Evolutionary conservation across 2,888 invertebrate genomes (phyloP).

Genomic region (Ichneumon xanthorius): DNA sequence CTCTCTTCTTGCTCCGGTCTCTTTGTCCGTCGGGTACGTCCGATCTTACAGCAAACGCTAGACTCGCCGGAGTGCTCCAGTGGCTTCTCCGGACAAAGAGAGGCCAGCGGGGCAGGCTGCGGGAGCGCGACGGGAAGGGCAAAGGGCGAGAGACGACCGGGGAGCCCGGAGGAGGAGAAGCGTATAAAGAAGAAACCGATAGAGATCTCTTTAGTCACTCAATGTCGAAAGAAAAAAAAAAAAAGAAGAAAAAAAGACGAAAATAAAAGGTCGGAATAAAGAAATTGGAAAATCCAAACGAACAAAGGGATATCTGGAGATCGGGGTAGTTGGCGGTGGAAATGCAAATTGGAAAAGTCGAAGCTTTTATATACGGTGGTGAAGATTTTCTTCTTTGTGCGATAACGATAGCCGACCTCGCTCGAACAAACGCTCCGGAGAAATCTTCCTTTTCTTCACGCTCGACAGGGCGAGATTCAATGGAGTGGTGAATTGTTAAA

Average conservation of each 20-base stretch:
- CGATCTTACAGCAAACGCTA: slow-evolving; percentile 37
- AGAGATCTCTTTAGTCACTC: slow-evolving; percentile 40
- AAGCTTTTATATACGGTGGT: not conserved
- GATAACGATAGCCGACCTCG: not conserved
- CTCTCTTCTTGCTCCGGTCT: slow-evolving; percentile 32
- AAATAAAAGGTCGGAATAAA: slow-evolving; percentile 59
- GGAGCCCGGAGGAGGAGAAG: slow-evolving; percentile 13
- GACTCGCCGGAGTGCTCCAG: slow-evolving; percentile 47
- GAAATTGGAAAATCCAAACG: slow-evolving; percentile 45
- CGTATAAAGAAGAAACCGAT: slow-evolving; percentile 17
- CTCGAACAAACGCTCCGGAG: not conserved
- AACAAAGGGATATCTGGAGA: slow-evolving; percentile 11
- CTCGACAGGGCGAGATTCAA: not conserved
- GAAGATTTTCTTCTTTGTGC: not conserved
- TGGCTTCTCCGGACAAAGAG: slow-evolving; percentile 69
- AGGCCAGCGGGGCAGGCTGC: slow-evolving; percentile 62
- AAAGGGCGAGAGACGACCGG: slow-evolving; percentile 27
- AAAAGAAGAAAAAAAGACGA: slow-evolving; percentile 65
- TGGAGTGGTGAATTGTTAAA: not conserved
- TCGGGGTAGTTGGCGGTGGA: slow-evolving; percentile 1
- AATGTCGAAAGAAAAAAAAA: slow-evolving; percentile 34
- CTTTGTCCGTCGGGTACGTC: slow-evolving; percentile 60
- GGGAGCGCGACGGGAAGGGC: slow-evolving; percentile 34
- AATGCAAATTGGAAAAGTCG: slow-evolving; percentile 29
- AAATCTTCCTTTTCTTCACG: too few species aligned